Conservation (phyloP, 2,888 invertebrate species). For the Eupithecia centaureata region DNA sequence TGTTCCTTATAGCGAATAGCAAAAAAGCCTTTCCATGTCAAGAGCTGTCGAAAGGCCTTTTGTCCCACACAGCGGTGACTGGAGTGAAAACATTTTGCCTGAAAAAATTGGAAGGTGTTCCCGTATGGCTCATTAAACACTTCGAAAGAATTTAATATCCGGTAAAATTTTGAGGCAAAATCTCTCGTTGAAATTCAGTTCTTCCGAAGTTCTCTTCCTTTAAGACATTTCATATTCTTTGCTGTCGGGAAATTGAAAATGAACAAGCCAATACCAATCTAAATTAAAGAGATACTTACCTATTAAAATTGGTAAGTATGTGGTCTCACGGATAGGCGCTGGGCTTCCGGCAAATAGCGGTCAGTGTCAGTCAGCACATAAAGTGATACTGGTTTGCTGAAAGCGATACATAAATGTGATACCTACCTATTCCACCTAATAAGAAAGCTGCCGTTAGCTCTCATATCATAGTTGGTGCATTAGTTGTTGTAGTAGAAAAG, state of each 20-base stretch:
- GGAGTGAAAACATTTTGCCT: constrained; percentile 44
- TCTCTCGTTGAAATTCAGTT: background rate
- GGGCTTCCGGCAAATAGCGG: constrained; percentile 66
- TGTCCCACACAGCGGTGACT: constrained; percentile 59
- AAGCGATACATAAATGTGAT: constrained; percentile 47
- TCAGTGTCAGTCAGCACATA: constrained; percentile 38
- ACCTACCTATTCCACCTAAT: constrained; percentile 37
- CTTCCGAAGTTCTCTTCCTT: background rate
- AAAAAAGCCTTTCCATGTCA: constrained; percentile 81
- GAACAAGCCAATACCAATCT: constrained; percentile 14
- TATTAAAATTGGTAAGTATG: constrained; percentile 20
- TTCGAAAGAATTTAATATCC: constrained; percentile 23
- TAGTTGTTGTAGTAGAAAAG: constrained; percentile 13
- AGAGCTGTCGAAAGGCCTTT: constrained; percentile 75
- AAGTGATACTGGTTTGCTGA: constrained; percentile 48
- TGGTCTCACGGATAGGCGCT: constrained; percentile 51
- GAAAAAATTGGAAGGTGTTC: constrained; percentile 25
- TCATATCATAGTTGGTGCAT: constrained; percentile 22
- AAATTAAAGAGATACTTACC: constrained; percentile 6
- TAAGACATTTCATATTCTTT: constrained; percentile 6
- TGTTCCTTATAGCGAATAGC: constrained; percentile 72
- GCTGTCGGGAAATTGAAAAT: constrained; percentile 25
- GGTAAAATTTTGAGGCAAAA: background rate
- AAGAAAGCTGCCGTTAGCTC: constrained; percentile 39
- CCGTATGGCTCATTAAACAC: constrained; percentile 32